phyloP scores from a whole-genome alignment of 2,113 vertebrate genomes.

The mouse (Mus musculus) region DNA sequence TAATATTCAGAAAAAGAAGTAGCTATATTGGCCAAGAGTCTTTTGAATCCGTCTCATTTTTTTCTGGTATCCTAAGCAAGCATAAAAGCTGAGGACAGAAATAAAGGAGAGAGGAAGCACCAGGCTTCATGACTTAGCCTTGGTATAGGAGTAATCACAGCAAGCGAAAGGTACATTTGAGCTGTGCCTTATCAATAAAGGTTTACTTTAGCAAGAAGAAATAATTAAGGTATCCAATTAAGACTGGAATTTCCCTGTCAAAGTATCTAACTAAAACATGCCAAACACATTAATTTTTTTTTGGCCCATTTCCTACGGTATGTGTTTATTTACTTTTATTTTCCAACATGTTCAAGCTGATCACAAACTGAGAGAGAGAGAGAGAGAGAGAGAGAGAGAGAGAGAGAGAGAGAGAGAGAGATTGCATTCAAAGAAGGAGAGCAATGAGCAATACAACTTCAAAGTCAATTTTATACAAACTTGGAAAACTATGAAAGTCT shows the following conservation, averaged over 20 bases:
- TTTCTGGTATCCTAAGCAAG: conserved; percentile 34
- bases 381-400: no score
- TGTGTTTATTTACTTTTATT: conserved; percentile 56
- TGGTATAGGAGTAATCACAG: conserved; percentile 2
- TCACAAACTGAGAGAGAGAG: neutral
- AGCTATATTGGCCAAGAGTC: conserved; percentile 1
- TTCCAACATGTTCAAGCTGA: conserved; percentile 58
- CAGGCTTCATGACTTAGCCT: neutral
- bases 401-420: no score
- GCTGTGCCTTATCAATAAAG: neutral
- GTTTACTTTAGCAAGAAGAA: conserved; percentile 42
- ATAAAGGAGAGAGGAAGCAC: rapidly evolving
- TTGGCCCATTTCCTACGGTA: conserved; percentile 28
- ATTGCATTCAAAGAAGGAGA: neutral
- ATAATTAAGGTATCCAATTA: conserved; percentile 59
- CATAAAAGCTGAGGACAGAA: neutral
- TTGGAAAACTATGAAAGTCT: conserved; percentile 4
- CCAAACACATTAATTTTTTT: conserved; percentile 55
- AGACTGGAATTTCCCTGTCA: conserved; percentile 58
- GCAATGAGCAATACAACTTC: conserved; percentile 42
- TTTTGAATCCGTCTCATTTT: conserved; percentile 50
- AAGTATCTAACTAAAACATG: conserved; percentile 65
- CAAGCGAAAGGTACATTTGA: rapidly evolving
- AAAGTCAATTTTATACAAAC: neutral
- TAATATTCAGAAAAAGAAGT: conserved; percentile 33